Evolutionary conservation across 2,113 vertebrate genomes (phyloP).

Genomic region (Pangasianodon hypophthalmus): DNA sequence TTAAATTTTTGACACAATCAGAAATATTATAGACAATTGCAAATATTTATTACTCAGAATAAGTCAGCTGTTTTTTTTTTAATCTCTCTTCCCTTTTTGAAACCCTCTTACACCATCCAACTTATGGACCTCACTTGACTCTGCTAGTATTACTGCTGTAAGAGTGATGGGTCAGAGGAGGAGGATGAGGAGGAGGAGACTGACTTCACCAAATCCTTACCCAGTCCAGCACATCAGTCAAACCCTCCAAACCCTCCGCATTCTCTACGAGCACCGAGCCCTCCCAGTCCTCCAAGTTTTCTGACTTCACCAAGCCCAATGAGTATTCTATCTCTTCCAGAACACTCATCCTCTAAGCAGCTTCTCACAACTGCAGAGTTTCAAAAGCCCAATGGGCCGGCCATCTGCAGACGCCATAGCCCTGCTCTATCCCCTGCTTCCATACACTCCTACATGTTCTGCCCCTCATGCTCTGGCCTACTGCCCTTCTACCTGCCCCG

Average conservation of each 20-base stretch:
- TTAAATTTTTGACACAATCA: constrained; percentile 3
- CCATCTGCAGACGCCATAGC: constrained; percentile 71
- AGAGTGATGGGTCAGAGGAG: constrained; percentile 79
- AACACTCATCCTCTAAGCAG: constrained; percentile 41
- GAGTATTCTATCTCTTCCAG: constrained; percentile 21
- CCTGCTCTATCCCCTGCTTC: constrained; percentile 68
- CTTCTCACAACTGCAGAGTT: constrained; percentile 63
- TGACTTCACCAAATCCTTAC: constrained; percentile 76
- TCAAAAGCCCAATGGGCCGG: constrained; percentile 80
- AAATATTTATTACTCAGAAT: background rate
- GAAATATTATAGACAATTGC: background rate
- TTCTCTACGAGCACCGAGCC: constrained; percentile 69
- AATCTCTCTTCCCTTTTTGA: background rate
- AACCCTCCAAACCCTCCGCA: constrained; percentile 48
- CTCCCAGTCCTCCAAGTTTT: constrained; percentile 60
- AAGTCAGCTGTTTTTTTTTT: background rate
- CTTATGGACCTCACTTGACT: background rate
- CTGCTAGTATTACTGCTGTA: constrained; percentile 94
- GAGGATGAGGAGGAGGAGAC: constrained; percentile 83
- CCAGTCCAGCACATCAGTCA: constrained; percentile 66
- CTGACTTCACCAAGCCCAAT: constrained; percentile 55
- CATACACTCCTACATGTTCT: constrained; percentile 74
- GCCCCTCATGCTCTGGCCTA: constrained; percentile 81
- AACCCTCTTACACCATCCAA: constrained; percentile 1
- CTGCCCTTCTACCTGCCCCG: constrained; percentile 85